Percentiles rank a stretch among this genome's conserved stretches.
These are phyloP conservation scores for Vulpes lagopus DNA, from an alignment of 2,113 vertebrate species.

Conservation along the genomic window DNA sequence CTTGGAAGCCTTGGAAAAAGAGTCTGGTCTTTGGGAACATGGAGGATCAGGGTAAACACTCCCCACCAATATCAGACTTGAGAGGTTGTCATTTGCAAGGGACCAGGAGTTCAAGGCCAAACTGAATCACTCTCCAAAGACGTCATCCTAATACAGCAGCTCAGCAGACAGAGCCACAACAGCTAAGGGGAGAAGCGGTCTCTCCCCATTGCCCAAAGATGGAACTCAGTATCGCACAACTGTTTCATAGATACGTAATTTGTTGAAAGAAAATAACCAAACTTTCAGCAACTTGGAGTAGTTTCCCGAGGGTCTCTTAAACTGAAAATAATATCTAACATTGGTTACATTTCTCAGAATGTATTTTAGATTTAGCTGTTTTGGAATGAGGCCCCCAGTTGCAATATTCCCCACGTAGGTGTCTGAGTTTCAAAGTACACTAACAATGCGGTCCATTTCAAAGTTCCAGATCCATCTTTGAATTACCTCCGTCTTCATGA, in stretches of 20 bases:
- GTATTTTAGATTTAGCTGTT: neutral
- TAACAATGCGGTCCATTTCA: rapidly evolving
- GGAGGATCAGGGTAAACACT: neutral
- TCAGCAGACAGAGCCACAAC: neutral
- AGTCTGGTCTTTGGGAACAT: rapidly evolving
- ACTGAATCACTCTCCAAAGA: neutral
- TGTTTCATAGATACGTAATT: neutral
- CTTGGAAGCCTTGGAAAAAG: neutral
- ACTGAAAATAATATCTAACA: neutral
- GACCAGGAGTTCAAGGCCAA: rapidly evolving
- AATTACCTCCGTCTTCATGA: neutral
- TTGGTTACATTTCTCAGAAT: neutral
- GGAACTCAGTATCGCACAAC: neutral
- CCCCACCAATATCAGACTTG: rapidly evolving
- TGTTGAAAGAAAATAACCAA: constrained; percentile 19
- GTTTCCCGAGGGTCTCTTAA: neutral
- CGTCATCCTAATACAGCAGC: rapidly evolving
- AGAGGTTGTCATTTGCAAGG: neutral
- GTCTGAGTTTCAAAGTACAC: neutral
- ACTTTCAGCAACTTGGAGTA: neutral
- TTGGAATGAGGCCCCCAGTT: neutral
- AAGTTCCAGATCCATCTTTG: neutral
- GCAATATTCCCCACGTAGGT: rapidly evolving
- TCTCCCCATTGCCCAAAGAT: neutral
- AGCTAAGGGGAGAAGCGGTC: neutral